These are phyloP conservation scores for Calameuta idolon DNA, from an alignment of 2,888 invertebrate species.

Conservation along the genomic window DNA sequence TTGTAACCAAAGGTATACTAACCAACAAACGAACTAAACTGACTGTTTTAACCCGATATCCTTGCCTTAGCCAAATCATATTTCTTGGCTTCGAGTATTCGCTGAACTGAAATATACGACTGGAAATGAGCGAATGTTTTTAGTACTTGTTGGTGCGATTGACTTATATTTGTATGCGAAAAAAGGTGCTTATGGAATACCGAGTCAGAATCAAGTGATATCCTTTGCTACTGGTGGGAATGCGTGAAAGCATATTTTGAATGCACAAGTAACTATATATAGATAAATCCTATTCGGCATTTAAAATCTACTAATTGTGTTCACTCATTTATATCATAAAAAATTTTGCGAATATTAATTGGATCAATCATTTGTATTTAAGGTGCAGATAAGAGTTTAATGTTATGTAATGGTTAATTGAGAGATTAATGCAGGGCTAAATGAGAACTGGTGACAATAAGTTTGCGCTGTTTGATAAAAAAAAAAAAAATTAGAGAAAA, in stretches of 20 bases:
- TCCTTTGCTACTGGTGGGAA: background rate
- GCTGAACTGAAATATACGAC: background rate
- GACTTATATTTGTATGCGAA: background rate
- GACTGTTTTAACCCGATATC: constrained; percentile 1
- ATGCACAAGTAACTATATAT: background rate
- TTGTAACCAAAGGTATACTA: background rate
- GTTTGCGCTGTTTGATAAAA: background rate
- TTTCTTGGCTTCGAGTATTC: background rate
- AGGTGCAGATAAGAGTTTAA: background rate
- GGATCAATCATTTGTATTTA: background rate
- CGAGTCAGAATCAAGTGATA: background rate
- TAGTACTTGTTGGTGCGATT: background rate
- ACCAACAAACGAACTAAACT: background rate
- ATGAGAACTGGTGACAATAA: background rate
- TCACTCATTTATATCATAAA: background rate
- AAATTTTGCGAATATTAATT: background rate
- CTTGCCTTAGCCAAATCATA: background rate
- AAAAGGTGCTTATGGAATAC: background rate
- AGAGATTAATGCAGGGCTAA: background rate
- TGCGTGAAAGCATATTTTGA: background rate
- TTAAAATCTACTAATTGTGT: background rate
- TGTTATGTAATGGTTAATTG: too few species aligned
- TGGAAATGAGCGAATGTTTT: background rate
- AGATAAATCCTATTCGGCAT: background rate
- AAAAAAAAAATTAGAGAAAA: background rate